Evolutionary conservation across 2,797 vertebrate genomes (phyloP), one percentile per base, ranked within the genome.

Genomic region (Coluber constrictor): DNA sequence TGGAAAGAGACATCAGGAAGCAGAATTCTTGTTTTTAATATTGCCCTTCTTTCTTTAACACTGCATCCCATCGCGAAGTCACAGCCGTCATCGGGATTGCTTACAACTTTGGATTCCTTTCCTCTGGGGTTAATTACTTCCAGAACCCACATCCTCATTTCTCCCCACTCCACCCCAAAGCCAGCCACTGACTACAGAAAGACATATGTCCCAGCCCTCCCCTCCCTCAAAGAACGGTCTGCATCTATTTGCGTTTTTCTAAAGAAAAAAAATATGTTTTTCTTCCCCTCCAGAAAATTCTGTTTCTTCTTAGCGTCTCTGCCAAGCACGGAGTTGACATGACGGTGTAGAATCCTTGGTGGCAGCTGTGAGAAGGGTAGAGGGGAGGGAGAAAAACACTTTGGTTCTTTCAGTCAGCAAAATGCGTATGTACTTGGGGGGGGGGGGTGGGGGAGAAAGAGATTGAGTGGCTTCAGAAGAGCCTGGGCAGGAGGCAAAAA

Each of bases 11-110:
- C n/a, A 0, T 0, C 9, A 87, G 55, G 60, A 13, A 95, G 23
- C 1, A 11, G 91, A n/a, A n/a, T 61, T n/a, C 37, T 56, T 96
- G 87, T 96, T 97, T 97, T 97, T 97, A 96, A 97, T 97, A 97
- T 96, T 95, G 96, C 94, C 94, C 94, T 91, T 95, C 74, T 92
- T 87, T 63, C 55, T 59, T 92, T 18, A 56, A 32, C 66, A 20
- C 86, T 63, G 89, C 8, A 1, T 54, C 86, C 59, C 32, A 6
- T 60, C 4, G 27, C 25, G 51, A 92, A 88, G 70, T 37, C 93
- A 63, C 43, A 32, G 25, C 57, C 57, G n/a, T 87, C 70, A n/a
- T 47, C 57, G 20, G 57, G 29, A 63, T 61, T 63, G 83, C 87
- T 59, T 89, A 47, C 55, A 60, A 23, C 66, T 47, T 57, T 90